A percentile compares a stretch with the other conserved stretches of the same genome.
phyloP scores from a whole-genome alignment of 2,888 invertebrate species.

The Mythimna lalbum region DNA sequence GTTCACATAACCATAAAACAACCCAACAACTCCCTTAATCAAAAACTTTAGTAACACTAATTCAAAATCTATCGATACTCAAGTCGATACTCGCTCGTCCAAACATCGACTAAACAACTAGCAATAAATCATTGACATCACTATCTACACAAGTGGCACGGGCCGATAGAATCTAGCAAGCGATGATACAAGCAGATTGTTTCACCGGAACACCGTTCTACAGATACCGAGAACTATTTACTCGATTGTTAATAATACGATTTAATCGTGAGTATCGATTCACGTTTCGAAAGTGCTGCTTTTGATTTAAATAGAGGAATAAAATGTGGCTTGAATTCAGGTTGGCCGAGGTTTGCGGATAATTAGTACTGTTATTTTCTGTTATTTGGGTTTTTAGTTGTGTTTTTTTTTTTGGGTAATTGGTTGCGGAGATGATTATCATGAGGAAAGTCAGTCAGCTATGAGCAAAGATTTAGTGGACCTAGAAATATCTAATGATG shows the following conservation, averaged over 20 bases:
- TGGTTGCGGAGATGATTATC: neutral
- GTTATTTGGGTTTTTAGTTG: constrained; percentile 24
- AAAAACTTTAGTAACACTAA: neutral
- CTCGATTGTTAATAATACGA: constrained; percentile 77
- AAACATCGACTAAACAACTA: constrained; percentile 66
- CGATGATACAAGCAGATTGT: constrained; percentile 89
- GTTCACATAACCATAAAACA: neutral
- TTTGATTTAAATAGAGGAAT: constrained; percentile 66
- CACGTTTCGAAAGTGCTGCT: constrained; percentile 77
- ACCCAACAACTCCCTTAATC: neutral
- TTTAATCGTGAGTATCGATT: constrained; percentile 79
- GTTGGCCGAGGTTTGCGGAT: constrained; percentile 14
- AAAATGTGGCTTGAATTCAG: constrained; percentile 43
- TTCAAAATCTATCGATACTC: constrained; percentile 37
- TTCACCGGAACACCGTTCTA: constrained; percentile 82
- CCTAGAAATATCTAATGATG: too few relatives aligned
- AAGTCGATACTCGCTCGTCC: constrained; percentile 36
- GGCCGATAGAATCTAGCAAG: constrained; percentile 86
- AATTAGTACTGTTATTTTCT: constrained; percentile 41
- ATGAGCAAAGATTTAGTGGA: too few relatives aligned
- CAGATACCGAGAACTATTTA: constrained; percentile 76
- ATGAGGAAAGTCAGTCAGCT: too few relatives aligned
- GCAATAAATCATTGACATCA: constrained; percentile 67
- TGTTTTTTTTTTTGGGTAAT: neutral
- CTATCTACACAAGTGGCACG: constrained; percentile 89